Evolutionary conservation across 1,140 invertebrate genomes (phyloP).

Genomic region (Pseudomyrmex pallidus): DNA sequence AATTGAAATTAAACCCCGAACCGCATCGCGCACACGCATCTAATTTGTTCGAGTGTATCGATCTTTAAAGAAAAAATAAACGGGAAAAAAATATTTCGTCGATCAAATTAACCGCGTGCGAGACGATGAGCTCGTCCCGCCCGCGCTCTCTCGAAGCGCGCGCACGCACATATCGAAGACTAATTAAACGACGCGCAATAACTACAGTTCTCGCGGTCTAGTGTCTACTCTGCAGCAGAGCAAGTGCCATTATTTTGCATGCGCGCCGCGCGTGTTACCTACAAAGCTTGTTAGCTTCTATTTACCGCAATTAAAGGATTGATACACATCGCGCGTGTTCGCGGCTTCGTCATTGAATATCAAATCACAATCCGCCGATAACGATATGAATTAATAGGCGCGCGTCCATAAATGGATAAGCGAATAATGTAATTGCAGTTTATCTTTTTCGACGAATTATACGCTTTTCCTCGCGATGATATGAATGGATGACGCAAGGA

Average conservation of each 20-base stretch:
- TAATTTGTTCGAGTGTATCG: background rate
- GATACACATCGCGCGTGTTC: background rate
- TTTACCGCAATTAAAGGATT: slow-evolving; percentile 43
- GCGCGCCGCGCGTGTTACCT: background rate
- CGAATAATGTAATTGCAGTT: background rate
- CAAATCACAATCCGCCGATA: background rate
- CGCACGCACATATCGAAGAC: background rate
- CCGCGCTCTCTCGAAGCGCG: too few species aligned
- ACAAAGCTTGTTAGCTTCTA: slow-evolving; percentile 39
- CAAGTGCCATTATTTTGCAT: slow-evolving; percentile 18
- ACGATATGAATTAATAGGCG: background rate
- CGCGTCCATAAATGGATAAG: background rate
- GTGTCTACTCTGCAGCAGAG: slow-evolving; percentile 7
- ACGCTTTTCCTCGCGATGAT: background rate
- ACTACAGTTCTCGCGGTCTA: background rate
- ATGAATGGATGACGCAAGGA: background rate
- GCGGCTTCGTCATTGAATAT: background rate
- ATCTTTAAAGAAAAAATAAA: background rate
- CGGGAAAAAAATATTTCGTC: background rate
- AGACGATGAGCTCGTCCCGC: too few species aligned
- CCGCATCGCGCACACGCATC: slow-evolving; percentile 16
- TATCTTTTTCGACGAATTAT: background rate
- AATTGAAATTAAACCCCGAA: slow-evolving; percentile 37
- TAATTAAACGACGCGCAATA: slow-evolving; percentile 15
- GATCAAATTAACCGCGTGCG: too few species aligned